Base-by-base conservation (phyloP, 1,140 invertebrate species). In the Drosophila elegans region DNA sequence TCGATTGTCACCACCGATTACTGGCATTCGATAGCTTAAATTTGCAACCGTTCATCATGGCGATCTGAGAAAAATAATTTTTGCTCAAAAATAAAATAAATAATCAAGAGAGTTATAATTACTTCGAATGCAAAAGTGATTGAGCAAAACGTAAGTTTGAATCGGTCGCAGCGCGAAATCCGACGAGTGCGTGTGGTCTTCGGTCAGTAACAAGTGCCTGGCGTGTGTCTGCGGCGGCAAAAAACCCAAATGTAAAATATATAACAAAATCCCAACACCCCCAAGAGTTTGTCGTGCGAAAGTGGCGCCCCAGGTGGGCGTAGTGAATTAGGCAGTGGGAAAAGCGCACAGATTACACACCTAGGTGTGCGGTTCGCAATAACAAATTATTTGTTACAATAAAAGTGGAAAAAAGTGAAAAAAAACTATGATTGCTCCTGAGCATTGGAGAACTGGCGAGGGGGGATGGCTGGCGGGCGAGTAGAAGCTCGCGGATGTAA, bases 401-500 rank as follows among this genome's bases (percentile, higher is more conserved):
- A 82, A 89, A 86, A 78, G 82, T 75, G 77, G 46, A 60, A 80
- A 86, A 84, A 85, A 82, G 72, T 83, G 79, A 89, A 88, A 88
- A 85, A 75, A 79, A 80, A 52, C 79, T 73, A 81, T 82, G 80
- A 76, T 74, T 67, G 62, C 71, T 42, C 76, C 57, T 39, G 52
- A 46, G 63, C 54, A 62, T 7, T 32, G 29, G 61, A 49, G 49
- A 67, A 82, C 59, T 44, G 68, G 57, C 68, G 52, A 64, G 76
- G 53, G 77, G 51, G 64, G 53, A 73, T 72, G 63, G 71, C 75
- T 67, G 60, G 36, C 21, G 56, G 73, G 29, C 56, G 39, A 54
- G 49, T 72, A 86, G 61, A 86, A 85, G 82, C 82, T 85, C 56
- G 55, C 36, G 36, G 55, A 62, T 83, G 67, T 51, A 72, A 55